phyloP scores from a whole-genome alignment of 1,140 invertebrate species.

The Drosophila pallidifrons region DNA sequence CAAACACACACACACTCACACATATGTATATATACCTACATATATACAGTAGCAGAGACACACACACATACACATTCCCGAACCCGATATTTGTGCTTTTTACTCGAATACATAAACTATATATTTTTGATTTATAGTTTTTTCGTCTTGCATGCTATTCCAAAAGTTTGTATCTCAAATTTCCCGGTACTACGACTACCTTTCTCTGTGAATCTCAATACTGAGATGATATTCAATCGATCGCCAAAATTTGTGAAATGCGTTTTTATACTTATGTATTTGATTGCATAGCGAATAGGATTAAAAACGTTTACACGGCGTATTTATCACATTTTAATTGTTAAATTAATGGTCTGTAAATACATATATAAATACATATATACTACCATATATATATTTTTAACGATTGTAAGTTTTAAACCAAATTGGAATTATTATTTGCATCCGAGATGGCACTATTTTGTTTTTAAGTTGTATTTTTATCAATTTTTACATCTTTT shows the following conservation, averaged over 20 bases:
- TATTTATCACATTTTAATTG: constrained; percentile 69
- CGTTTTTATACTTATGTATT: constrained; percentile 44
- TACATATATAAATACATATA: constrained; percentile 59
- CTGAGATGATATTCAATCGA: constrained; percentile 34
- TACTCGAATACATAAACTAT: constrained; percentile 33
- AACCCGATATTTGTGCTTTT: constrained; percentile 24
- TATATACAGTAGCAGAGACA: constrained; percentile 17
- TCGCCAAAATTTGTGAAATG: constrained; percentile 51
- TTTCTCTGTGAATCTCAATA: constrained; percentile 53
- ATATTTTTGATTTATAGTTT: constrained; percentile 16
- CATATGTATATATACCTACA: constrained; percentile 12
- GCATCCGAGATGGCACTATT: constrained; percentile 69
- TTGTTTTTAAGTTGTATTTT: constrained; percentile 30
- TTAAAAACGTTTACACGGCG: constrained; percentile 41
- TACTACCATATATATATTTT: constrained; percentile 21
- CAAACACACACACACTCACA: constrained; percentile 18
- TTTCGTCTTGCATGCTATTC: constrained; percentile 24
- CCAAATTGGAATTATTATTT: constrained; percentile 64
- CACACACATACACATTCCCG: constrained; percentile 59
- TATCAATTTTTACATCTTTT: constrained; percentile 10
- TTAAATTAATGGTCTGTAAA: constrained; percentile 70
- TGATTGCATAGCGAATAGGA: constrained; percentile 47
- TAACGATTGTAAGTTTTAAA: constrained; percentile 40
- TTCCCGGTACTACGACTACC: constrained; percentile 48
- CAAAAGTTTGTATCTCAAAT: constrained; percentile 49